Percentiles rank a stretch among this genome's conserved stretches.
Evolutionary conservation across 2,888 invertebrate genomes (phyloP).

Genomic region (Romanomermis culicivorax): DNA sequence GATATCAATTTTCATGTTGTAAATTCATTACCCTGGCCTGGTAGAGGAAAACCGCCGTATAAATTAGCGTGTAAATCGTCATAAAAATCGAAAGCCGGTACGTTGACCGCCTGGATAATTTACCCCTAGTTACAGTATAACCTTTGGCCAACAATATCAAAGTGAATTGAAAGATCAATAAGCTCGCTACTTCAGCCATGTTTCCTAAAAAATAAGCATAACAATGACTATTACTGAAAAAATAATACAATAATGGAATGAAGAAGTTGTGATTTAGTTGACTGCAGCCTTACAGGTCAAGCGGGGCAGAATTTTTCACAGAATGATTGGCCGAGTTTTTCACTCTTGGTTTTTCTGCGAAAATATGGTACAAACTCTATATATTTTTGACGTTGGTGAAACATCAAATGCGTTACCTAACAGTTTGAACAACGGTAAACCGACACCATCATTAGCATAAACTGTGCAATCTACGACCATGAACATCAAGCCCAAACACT

Average conservation of each 20-base stretch:
- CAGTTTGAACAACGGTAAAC: conserved; percentile 34
- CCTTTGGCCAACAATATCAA: conserved; percentile 66
- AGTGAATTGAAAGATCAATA: conserved; percentile 52
- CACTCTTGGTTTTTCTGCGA: too few species aligned
- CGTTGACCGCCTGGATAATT: conserved; percentile 48
- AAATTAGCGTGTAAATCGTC: conserved; percentile 49
- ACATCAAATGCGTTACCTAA: too few species aligned
- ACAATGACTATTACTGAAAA: too few species aligned
- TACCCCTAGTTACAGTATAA: conserved; percentile 64
- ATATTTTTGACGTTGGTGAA: neutral
- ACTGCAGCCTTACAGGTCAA: too few species aligned
- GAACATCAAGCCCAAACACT: conserved; percentile 45
- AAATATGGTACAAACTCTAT: too few species aligned
- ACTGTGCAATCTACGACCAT: conserved; percentile 49
- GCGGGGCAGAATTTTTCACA: too few species aligned
- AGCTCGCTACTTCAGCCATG: conserved; percentile 48
- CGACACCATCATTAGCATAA: conserved; percentile 52
- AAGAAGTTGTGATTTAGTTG: too few species aligned
- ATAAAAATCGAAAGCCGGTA: conserved; percentile 58
- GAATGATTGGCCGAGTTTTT: too few species aligned
- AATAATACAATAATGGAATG: too few species aligned
- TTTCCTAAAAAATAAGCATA: conserved; percentile 39
- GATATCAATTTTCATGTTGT: conserved; percentile 1
- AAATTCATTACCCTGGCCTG: conserved; percentile 57
- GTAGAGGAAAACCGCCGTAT: conserved; percentile 53